Percentiles rank a stretch among this genome's conserved stretches.
Evolutionary conservation across 2,797 vertebrate genomes (phyloP).

Genomic region (Tamandua tetradactyla): DNA sequence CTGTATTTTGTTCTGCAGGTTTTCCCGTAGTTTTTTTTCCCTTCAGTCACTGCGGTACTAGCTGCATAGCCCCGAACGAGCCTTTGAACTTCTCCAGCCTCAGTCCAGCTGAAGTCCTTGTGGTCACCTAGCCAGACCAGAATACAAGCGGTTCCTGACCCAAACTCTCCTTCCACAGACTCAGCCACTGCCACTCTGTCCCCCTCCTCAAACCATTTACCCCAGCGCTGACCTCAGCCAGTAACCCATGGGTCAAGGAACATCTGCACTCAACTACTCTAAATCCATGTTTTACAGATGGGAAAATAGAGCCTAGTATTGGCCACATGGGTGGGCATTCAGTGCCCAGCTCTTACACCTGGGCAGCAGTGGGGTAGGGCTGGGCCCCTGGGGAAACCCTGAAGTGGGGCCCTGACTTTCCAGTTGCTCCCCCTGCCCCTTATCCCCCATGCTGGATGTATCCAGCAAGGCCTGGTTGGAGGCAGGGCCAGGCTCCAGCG

Average conservation of each 20-base stretch:
- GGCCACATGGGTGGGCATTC: background rate
- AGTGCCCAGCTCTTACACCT: background rate
- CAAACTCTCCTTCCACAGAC: background rate
- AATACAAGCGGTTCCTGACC: background rate
- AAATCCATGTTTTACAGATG: slow-evolving; percentile 23
- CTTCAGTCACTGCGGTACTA: background rate
- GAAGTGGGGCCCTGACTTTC: background rate
- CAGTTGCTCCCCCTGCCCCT: background rate
- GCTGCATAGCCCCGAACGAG: background rate
- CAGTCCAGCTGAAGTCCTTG: background rate
- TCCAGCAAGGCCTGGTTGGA: background rate
- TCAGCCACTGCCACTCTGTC: background rate
- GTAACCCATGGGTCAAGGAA: background rate
- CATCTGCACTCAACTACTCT: background rate
- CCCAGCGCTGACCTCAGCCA: background rate
- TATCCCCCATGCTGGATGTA: background rate
- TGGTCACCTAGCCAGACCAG: background rate
- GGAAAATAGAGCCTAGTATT: slow-evolving; percentile 14
- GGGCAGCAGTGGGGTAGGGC: background rate
- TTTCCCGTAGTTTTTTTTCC: background rate
- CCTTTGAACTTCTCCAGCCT: background rate
- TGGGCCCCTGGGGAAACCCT: background rate
- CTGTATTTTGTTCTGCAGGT: background rate
- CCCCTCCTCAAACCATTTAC: background rate
- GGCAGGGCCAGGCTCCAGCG: background rate